A percentile compares a stretch with the other conserved stretches of the same genome.
Conservation (phyloP, 1,140 invertebrate genomes). For the Drosophila kepulauana region DNA sequence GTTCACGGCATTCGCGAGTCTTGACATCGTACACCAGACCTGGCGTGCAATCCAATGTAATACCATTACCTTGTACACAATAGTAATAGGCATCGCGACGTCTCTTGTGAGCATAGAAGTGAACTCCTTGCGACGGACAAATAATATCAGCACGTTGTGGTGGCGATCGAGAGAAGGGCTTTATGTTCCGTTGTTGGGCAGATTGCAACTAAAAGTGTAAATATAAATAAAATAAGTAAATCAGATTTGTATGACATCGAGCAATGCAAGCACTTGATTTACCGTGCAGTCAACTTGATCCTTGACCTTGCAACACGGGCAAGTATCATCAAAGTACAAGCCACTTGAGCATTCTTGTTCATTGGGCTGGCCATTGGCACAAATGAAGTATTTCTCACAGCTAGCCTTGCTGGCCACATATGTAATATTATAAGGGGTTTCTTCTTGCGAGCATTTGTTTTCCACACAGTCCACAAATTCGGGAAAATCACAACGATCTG, state of each 20-base stretch:
- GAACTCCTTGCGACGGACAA: slow-evolving; percentile 57
- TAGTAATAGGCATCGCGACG: slow-evolving; percentile 72
- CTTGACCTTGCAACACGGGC: background rate
- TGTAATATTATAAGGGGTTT: slow-evolving; percentile 57
- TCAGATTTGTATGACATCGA: background rate
- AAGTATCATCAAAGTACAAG: slow-evolving; percentile 53
- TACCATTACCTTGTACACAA: slow-evolving; percentile 67
- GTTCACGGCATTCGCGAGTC: slow-evolving; percentile 64
- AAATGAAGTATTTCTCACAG: slow-evolving; percentile 73
- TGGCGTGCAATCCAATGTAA: slow-evolving; percentile 75
- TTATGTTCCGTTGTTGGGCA: slow-evolving; percentile 56
- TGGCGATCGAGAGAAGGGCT: slow-evolving; percentile 62
- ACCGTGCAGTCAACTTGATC: slow-evolving; percentile 56
- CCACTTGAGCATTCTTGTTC: slow-evolving; percentile 62
- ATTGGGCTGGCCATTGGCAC: slow-evolving; percentile 61
- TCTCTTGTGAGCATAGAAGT: slow-evolving; percentile 65
- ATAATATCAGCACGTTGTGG: slow-evolving; percentile 69
- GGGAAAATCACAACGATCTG: slow-evolving; percentile 77
- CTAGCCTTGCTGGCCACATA: slow-evolving; percentile 68
- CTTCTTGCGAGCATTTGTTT: slow-evolving; percentile 61
- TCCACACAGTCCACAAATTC: slow-evolving; percentile 78
- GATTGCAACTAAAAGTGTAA: slow-evolving; percentile 36
- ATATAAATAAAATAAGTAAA: background rate
- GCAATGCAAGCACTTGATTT: slow-evolving; percentile 17
- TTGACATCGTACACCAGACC: slow-evolving; percentile 66